These are phyloP conservation scores for Euplagia quadripunctaria DNA, from an alignment of 2,888 invertebrate genomes.

Conservation along the genomic window DNA sequence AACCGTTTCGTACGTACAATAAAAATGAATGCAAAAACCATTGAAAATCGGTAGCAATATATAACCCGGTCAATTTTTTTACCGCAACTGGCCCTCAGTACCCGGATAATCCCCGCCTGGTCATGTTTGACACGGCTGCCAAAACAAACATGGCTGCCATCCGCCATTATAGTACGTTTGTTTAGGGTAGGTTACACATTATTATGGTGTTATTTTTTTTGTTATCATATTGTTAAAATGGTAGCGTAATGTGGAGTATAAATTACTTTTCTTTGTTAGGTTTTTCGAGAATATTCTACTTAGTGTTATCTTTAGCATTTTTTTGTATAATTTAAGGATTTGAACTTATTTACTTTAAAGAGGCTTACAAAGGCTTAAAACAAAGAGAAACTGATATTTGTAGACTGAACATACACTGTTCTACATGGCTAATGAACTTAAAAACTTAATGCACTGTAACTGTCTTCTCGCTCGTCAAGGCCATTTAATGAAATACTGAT, in stretches of 20 bases:
- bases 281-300: conserved; percentile 10
- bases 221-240: conserved; percentile 57
- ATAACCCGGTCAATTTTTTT: conserved; percentile 56
- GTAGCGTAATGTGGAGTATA: conserved; percentile 40
- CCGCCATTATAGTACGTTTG: conserved; percentile 76
- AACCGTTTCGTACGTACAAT: conserved; percentile 25
- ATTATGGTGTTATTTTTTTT: conserved; percentile 69
- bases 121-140: conserved; percentile 78
- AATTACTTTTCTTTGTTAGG: conserved; percentile 36
- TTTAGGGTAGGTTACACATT: conserved; percentile 80
- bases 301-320: neutral
- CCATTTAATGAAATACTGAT: no score
- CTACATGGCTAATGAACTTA: no score
- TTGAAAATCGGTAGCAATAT: conserved; percentile 47
- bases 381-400: no score
- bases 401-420: no score
- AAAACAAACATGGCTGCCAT: conserved; percentile 70
- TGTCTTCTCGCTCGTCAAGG: no score
- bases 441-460: no score
- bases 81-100: conserved; percentile 42
- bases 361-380: no score
- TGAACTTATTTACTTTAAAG: no score
- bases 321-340: no score
- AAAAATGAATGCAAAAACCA: conserved; percentile 49
- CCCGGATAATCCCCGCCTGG: conserved; percentile 74